Conservation (phyloP, 2,888 invertebrate genomes). For the Plagodis pulveraria region DNA sequence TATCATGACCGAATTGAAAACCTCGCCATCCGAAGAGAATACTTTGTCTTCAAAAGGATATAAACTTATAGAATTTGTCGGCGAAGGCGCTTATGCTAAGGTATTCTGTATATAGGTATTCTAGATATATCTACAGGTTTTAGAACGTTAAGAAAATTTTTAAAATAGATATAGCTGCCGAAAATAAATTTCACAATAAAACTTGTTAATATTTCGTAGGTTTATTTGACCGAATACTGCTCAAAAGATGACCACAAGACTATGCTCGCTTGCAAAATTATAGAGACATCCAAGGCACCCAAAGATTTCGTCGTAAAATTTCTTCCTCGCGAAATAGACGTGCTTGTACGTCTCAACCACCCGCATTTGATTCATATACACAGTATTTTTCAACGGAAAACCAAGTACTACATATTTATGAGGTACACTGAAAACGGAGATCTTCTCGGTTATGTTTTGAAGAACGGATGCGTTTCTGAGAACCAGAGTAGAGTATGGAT, state of each 20-base stretch:
- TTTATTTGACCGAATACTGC: constrained; percentile 70
- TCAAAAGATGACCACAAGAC: constrained; percentile 61
- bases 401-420: constrained; percentile 92
- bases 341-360: constrained; percentile 90
- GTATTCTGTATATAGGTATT: constrained; percentile 60
- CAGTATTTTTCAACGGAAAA: constrained; percentile 89
- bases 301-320: constrained; percentile 92
- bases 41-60: constrained; percentile 85
- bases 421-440: constrained; percentile 92
- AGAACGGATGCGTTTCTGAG: constrained; percentile 88
- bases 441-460: constrained; percentile 88
- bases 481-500: constrained; percentile 89
- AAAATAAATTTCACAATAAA: too few relatives aligned
- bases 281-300: constrained; percentile 90
- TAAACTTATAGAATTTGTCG: constrained; percentile 86
- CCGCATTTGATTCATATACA: constrained; percentile 92
- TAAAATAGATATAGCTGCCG: too few relatives aligned
- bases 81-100: constrained; percentile 93
- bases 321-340: constrained; percentile 92
- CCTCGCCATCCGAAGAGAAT: constrained; percentile 74
- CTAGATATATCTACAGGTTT: too few relatives aligned
- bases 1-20: constrained; percentile 79
- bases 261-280: constrained; percentile 89
- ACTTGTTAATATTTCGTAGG: constrained; percentile 45
- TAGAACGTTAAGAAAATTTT: too few relatives aligned